These are phyloP conservation scores for Cichladusa arquata DNA, from an alignment of 2,113 vertebrate genomes.

Conservation along the genomic window DNA sequence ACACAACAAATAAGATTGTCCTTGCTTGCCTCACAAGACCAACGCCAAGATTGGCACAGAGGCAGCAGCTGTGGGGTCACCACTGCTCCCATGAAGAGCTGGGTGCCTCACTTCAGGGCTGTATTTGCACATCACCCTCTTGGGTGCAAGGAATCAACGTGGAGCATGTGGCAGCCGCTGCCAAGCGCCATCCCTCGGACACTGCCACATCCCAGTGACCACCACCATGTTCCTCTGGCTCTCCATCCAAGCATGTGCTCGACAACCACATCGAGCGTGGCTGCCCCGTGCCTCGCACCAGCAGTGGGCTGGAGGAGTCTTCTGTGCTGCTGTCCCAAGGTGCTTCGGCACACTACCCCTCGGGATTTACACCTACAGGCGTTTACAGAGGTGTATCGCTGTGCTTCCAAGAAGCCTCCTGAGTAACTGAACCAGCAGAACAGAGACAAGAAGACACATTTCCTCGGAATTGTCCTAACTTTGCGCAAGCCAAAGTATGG, in stretches of 20 bases:
- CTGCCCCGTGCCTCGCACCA: neutral
- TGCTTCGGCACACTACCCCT: accelerated
- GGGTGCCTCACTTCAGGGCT: neutral
- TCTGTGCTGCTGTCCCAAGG: accelerated
- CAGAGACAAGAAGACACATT: accelerated
- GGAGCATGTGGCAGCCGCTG: neutral
- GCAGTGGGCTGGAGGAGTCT: accelerated
- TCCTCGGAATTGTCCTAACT: neutral
- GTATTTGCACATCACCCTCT: accelerated
- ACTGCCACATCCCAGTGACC: accelerated
- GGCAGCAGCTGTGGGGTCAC: accelerated
- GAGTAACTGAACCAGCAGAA: too few relatives aligned
- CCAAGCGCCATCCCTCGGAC: neutral
- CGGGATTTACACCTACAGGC: accelerated
- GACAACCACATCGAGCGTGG: accelerated
- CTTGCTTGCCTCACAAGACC: neutral
- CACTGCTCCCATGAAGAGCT: accelerated
- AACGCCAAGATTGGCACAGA: neutral
- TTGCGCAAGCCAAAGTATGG: neutral
- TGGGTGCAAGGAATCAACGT: accelerated
- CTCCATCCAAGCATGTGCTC: neutral
- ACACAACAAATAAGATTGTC: neutral
- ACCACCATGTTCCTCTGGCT: accelerated
- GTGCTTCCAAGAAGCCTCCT: neutral
- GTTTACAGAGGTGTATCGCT: too few relatives aligned